Percentiles rank a stretch among this genome's conserved stretches.
Conservation (phyloP, 2,797 vertebrate species). For the Bucorvus abyssinicus region DNA sequence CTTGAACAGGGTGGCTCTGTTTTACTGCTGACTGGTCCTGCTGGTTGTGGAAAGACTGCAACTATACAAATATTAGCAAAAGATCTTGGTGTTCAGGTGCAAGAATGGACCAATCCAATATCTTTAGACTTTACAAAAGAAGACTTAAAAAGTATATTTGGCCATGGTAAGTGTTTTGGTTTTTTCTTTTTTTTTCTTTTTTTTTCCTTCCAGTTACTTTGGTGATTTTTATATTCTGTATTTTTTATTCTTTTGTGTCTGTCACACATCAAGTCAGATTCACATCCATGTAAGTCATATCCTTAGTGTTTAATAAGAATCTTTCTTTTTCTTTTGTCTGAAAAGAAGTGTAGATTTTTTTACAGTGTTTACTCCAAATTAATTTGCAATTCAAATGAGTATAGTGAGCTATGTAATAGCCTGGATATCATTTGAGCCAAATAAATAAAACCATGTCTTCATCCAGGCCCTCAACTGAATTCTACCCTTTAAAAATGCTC, state of each 20-base stretch:
- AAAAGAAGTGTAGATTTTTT: not conserved
- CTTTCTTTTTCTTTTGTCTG: not conserved
- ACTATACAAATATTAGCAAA: slow-evolving; percentile 84
- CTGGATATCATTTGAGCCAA: not conserved
- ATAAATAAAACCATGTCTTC: not conserved
- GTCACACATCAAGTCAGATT: not conserved
- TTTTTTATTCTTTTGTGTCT: not conserved
- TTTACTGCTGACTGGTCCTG: slow-evolving; percentile 88
- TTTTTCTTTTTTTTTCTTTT: not conserved
- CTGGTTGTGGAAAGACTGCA: slow-evolving; percentile 93
- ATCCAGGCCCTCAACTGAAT: not conserved
- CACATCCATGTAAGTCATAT: not conserved
- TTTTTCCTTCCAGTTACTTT: not conserved
- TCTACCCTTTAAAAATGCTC: not conserved
- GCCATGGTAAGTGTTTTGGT: slow-evolving; percentile 73
- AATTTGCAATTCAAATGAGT: not conserved
- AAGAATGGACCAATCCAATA: slow-evolving; percentile 92
- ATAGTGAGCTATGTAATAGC: not conserved
- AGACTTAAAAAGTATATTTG: slow-evolving; percentile 73
- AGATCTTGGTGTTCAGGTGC: slow-evolving; percentile 83
- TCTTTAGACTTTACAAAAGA: slow-evolving; percentile 78
- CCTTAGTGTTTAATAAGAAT: not conserved
- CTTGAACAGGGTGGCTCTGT: slow-evolving; percentile 80
- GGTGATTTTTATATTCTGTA: not conserved
- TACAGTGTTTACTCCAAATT: not conserved